These are phyloP conservation scores for Cephus sareptanus DNA, from an alignment of 2,888 invertebrate genomes.

Conservation along the genomic window DNA sequence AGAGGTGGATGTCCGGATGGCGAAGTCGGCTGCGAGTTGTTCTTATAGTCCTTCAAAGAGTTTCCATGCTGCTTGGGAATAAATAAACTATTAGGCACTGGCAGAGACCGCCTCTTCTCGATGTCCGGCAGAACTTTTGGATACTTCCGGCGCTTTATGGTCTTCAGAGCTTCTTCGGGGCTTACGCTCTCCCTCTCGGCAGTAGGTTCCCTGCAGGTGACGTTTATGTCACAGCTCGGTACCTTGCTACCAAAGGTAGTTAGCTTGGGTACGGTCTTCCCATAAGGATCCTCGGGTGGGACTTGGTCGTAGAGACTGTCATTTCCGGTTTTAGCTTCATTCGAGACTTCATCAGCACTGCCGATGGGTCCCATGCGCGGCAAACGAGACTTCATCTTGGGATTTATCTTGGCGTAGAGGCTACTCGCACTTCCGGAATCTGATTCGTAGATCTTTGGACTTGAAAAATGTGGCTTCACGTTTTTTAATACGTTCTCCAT, in stretches of 20 bases:
- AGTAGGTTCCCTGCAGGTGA: conserved; percentile 75
- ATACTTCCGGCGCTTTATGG: conserved; percentile 82
- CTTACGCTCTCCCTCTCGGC: conserved; percentile 66
- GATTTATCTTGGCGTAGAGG: conserved; percentile 60
- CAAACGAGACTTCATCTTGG: conserved; percentile 54
- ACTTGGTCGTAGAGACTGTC: conserved; percentile 46
- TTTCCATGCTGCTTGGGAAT: conserved; percentile 45
- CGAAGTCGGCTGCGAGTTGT: conserved; percentile 31
- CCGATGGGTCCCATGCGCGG: conserved; percentile 28
- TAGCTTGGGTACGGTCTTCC: conserved; percentile 45
- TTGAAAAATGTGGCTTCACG: conserved; percentile 59
- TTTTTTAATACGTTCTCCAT: conserved; percentile 57
- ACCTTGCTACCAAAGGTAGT: conserved; percentile 47
- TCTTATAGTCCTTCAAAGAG: conserved; percentile 45
- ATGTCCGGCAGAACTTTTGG: conserved; percentile 89
- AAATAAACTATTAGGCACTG: conserved; percentile 50
- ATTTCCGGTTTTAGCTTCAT: conserved; percentile 24
- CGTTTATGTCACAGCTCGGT: conserved; percentile 75
- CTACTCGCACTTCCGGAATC: conserved; percentile 61
- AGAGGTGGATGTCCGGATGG: conserved; percentile 63
- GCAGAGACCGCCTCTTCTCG: conserved; percentile 60
- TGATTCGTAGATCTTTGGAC: conserved; percentile 53
- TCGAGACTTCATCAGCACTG: conserved; percentile 23
- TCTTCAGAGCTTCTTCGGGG: conserved; percentile 78
- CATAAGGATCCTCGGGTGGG: conserved; percentile 3